Percentiles rank a stretch among this genome's conserved stretches.
Evolutionary conservation across 2,888 invertebrate species (phyloP).

Genomic region (Polietes domitor): DNA sequence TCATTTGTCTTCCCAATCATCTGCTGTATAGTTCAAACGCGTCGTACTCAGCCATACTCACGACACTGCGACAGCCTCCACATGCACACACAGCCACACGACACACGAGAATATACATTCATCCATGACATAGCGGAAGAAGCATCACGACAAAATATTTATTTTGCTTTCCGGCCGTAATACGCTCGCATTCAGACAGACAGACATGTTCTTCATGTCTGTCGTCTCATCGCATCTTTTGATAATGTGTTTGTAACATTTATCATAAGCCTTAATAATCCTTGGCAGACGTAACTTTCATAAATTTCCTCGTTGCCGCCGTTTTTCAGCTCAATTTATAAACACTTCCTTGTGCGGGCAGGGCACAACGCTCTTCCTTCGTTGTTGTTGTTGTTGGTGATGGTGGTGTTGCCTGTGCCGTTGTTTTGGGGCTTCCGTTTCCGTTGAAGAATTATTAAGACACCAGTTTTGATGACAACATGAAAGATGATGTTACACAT

Average conservation of each 20-base stretch:
- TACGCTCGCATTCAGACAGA: background rate
- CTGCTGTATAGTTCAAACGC: background rate
- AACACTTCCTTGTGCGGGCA: constrained; percentile 52
- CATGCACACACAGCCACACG: background rate
- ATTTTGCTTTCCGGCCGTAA: constrained; percentile 54
- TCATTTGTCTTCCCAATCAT: background rate
- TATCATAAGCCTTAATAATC: constrained; percentile 67
- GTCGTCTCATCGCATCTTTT: constrained; percentile 29
- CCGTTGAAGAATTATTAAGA: constrained; percentile 66
- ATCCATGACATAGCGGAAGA: constrained; percentile 52
- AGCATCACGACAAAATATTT: constrained; percentile 66
- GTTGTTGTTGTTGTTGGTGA: background rate
- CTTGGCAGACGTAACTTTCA: constrained; percentile 66
- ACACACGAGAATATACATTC: background rate
- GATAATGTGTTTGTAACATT: constrained; percentile 62
- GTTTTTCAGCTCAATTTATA: constrained; percentile 63
- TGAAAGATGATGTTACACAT: constrained; percentile 60
- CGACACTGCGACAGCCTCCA: background rate
- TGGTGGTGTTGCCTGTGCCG: background rate
- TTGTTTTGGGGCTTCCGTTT: constrained; percentile 57
- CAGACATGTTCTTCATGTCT: background rate
- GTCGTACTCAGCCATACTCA: background rate
- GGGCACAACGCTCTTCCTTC: background rate
- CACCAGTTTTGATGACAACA: constrained; percentile 67
- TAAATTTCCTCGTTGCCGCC: constrained; percentile 60